phyloP scores from a whole-genome alignment of 2,888 invertebrate genomes.

The Plebejus anna region DNA sequence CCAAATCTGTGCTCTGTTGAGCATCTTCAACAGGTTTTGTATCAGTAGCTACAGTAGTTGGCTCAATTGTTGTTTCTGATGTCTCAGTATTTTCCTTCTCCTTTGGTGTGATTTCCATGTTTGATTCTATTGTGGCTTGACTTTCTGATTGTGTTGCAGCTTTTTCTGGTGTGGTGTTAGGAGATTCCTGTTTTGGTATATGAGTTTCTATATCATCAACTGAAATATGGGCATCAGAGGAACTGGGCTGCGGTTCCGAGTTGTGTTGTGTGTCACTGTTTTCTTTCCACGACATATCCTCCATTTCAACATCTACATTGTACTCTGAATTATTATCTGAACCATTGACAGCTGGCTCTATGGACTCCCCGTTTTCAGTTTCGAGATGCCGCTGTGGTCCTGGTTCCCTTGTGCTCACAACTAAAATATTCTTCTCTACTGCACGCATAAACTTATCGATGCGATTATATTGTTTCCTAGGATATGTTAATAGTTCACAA shows the following conservation, averaged over 20 bases:
- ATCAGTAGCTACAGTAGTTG: conserved; percentile 41
- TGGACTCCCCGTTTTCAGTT: conserved; percentile 83
- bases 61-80: conserved; percentile 36
- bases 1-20: conserved; percentile 40
- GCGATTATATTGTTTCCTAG: conserved; percentile 95
- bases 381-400: conserved; percentile 81
- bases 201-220: conserved; percentile 66
- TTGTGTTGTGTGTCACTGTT: conserved; percentile 54
- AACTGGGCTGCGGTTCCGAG: conserved; percentile 64
- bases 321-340: conserved; percentile 78
- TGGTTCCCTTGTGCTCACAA: conserved; percentile 88
- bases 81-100: conserved; percentile 35
- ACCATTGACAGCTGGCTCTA: conserved; percentile 81
- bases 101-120: conserved; percentile 41
- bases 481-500: conserved; percentile 94
- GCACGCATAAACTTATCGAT: conserved; percentile 98
- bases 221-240: conserved; percentile 65
- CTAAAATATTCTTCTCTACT: conserved; percentile 95
- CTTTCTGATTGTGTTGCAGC: conserved; percentile 53
- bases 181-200: conserved; percentile 67
- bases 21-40: conserved; percentile 42
- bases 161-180: conserved; percentile 58
- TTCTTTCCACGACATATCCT: conserved; percentile 75
- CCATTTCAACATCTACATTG: conserved; percentile 78
- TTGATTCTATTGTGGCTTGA: conserved; percentile 58